A percentile compares a stretch with the other conserved stretches of the same genome.
phyloP scores from a whole-genome alignment of 2,888 invertebrate genomes.

The Cryptus armator region DNA sequence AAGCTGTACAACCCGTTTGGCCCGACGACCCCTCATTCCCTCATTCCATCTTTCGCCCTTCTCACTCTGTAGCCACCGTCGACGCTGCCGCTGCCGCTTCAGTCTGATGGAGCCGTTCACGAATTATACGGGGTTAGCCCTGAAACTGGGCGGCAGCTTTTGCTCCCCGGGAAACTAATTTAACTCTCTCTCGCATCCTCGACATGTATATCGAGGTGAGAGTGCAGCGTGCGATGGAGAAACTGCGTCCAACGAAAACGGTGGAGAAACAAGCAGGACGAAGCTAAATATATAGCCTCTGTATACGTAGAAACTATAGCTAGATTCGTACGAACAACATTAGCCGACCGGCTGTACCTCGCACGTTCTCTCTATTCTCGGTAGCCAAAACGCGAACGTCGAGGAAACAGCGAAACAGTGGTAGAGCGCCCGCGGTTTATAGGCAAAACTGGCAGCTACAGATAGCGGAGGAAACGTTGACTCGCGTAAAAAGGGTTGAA shows the following conservation, averaged over 20 bases:
- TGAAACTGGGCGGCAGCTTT: slow-evolving; percentile 80
- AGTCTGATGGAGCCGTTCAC: slow-evolving; percentile 80
- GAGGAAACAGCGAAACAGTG: slow-evolving; percentile 17
- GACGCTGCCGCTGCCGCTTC: slow-evolving; percentile 65
- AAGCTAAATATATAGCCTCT: neutral
- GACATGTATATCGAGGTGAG: slow-evolving; percentile 55
- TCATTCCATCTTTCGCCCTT: slow-evolving; percentile 2
- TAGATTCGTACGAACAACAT: slow-evolving; percentile 12
- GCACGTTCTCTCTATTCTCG: neutral
- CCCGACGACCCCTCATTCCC: slow-evolving; percentile 14
- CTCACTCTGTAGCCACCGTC: neutral
- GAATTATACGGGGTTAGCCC: slow-evolving; percentile 81
- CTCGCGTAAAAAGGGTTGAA: slow-evolving; percentile 19
- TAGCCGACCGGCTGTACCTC: neutral
- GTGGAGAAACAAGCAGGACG: slow-evolving; percentile 10
- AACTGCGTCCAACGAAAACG: neutral
- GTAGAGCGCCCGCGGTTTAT: neutral
- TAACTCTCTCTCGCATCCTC: slow-evolving; percentile 80
- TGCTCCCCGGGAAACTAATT: slow-evolving; percentile 81
- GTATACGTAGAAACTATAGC: neutral
- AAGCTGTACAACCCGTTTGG: slow-evolving; percentile 63
- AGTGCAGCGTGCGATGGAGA: slow-evolving; percentile 25
- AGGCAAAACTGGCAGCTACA: neutral
- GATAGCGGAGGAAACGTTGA: slow-evolving; percentile 11
- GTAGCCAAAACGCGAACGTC: slow-evolving; percentile 12